Evolutionary conservation across 1,140 invertebrate species (phyloP).

Genomic region (Cyclargus thomasi): DNA sequence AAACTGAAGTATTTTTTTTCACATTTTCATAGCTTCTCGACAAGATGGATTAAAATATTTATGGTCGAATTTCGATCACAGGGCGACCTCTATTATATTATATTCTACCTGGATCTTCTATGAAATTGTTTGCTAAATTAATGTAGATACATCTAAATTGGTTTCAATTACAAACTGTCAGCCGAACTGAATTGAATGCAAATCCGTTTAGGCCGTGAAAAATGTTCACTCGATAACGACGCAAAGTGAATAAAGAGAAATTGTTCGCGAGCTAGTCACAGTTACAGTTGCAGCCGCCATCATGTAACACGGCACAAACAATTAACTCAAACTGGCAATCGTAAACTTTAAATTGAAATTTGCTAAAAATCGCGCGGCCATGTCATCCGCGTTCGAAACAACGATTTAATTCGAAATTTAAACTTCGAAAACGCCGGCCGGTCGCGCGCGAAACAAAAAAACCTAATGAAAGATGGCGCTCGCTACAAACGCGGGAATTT

Average conservation of each 20-base stretch:
- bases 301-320: neutral
- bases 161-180: neutral
- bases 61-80: no score
- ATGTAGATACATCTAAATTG: neutral
- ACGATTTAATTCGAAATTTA: conserved; percentile 24
- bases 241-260: neutral
- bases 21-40: no score
- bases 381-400: conserved; percentile 22
- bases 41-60: no score
- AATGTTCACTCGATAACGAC: neutral
- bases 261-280: neutral
- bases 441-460: conserved; percentile 29
- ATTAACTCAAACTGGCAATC: neutral
- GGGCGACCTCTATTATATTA: no score
- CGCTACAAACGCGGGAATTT: conserved; percentile 22
- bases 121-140: neutral
- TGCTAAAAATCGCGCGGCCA: neutral
- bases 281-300: neutral
- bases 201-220: neutral
- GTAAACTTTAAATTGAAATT: neutral
- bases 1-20: no score
- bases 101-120: neutral
- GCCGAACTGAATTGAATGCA: neutral
- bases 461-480: conserved; percentile 26
- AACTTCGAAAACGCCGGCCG: conserved; percentile 27